Evolutionary conservation across 2,888 invertebrate genomes (phyloP).

Genomic region (Crossocerus cetratus): DNA sequence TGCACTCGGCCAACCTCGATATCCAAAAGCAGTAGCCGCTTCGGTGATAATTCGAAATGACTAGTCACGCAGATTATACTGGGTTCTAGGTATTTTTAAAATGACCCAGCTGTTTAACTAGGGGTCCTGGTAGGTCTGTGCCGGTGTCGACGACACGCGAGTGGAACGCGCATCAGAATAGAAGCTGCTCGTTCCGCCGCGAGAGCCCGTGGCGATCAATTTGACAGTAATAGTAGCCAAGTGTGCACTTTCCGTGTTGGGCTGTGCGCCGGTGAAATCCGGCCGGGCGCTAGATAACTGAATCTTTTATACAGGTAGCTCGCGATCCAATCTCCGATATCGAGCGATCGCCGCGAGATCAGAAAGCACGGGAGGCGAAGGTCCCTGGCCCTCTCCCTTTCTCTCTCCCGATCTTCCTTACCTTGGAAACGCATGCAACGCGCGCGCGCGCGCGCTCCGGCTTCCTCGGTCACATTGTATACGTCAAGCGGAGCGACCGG

Average conservation of each 20-base stretch:
- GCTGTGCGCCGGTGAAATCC: background rate
- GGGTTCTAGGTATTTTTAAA: background rate
- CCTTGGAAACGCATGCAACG: no score
- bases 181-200: background rate
- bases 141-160: no score
- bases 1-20: no score
- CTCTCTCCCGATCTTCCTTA: conserved; percentile 5
- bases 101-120: no score
- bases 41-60: no score
- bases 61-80: no score
- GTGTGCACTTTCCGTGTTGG: background rate
- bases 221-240: background rate
- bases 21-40: no score
- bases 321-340: conserved; percentile 35
- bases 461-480: background rate
- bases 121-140: no score
- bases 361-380: conserved; percentile 1
- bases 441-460: no score
- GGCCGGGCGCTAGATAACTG: conserved; percentile 33
- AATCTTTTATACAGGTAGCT: conserved; percentile 29
- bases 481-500: conserved; percentile 43
- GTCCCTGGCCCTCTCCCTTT: conserved; percentile 1
- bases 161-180: no score
- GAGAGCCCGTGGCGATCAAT: background rate
- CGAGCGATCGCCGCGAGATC: conserved; percentile 26